A percentile compares a stretch with the other conserved stretches of the same genome.
Evolutionary conservation across 2,113 vertebrate species (phyloP).

Genomic region (Phaethon lepturus): DNA sequence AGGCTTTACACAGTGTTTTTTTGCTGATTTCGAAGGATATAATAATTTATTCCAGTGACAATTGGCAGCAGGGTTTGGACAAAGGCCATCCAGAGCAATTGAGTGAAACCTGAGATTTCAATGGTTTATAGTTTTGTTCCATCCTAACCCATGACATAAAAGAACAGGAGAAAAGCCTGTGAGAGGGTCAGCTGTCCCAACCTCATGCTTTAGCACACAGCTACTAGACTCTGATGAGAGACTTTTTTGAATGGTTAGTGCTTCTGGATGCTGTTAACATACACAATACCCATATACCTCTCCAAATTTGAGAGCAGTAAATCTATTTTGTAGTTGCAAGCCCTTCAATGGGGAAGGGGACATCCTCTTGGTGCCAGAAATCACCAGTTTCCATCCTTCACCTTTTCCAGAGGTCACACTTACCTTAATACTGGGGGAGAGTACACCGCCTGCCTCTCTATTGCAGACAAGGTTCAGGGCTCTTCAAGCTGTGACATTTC

Average conservation of each 20-base stretch:
- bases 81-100: background rate
- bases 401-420: background rate
- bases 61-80: background rate
- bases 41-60: background rate
- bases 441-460: fast-evolving
- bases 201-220: background rate
- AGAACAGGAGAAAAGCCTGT: background rate
- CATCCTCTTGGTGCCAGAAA: background rate
- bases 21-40: background rate
- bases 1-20: background rate
- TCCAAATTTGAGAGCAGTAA: background rate
- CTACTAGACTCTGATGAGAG: background rate
- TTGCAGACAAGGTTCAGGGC: too few species aligned
- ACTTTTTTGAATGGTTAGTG: background rate
- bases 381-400: background rate
- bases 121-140: background rate
- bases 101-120: background rate
- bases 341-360: background rate
- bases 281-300: fast-evolving
- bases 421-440: background rate
- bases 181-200: background rate
- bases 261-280: background rate
- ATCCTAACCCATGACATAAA: background rate
- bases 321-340: background rate
- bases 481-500: background rate